Base-by-base conservation (phyloP, 2,113 vertebrate genomes). In the Garra rufa region DNA sequence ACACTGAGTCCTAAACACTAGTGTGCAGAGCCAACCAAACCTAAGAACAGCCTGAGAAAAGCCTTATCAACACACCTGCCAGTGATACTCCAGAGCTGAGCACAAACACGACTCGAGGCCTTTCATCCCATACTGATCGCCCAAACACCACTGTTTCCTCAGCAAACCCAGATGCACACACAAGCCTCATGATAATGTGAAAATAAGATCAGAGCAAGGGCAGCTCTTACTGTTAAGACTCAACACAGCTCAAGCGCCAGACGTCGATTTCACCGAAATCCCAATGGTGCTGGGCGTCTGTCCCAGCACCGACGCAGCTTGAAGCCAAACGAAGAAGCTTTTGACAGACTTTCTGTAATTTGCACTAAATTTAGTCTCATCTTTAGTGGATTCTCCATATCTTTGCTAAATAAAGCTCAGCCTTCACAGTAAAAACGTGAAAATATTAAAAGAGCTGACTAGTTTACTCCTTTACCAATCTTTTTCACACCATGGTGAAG, bases 31-130 rank as follows among this genome's bases (percentile, higher is more conserved):
- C 6, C 2, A 65, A 3, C 2, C 6, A 34, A 67, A 34, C 26
- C 15, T 34, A 67, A 67, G 28, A 67, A 1, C 11, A 19, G 6
- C 63, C 17, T 67, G 63, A 30, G 28, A 67, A 30, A 67, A 34
- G 28, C 63, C 63, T 67, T 67, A 67, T 30, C 63, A 67, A 14
- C 7, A 34, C 63, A 67, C 28, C 63, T 67, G 63, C 63, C 52
- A 57, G 19, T 3, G 57, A 26, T 28, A 34, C n/a, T n/a, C n/a
- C n/a, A n/a, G n/a, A n/a, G n/a, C n/a, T n/a, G n/a, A n/a, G n/a
- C n/a, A n/a, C 61, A 65, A 14, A 65, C 28, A 28, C 15, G n/a
- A 63, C 59, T 26, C 15, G 59, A 61, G 3, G n/a, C 61, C 26
- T 28, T 17, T 55, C 50, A 55, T 19, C 21, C 5, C 21, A 4